Conservation (phyloP, 2,797 vertebrate genomes). For the Coregonus sp. region DNA sequence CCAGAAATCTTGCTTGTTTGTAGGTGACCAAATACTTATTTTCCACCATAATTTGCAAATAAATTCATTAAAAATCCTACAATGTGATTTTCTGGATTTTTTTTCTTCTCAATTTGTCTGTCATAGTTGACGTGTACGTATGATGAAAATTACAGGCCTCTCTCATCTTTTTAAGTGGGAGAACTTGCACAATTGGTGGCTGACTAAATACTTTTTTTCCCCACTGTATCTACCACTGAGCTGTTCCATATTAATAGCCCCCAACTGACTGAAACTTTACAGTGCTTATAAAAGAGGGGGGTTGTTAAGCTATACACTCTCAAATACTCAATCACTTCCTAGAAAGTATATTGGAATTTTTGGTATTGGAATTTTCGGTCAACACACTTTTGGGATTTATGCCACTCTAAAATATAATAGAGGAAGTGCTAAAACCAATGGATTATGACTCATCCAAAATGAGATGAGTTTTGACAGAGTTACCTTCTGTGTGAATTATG, state of each 20-base stretch:
- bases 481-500: background rate
- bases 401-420: background rate
- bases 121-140: too few relatives aligned
- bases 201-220: too few relatives aligned
- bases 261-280: background rate
- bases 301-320: background rate
- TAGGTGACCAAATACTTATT: too few relatives aligned
- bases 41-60: too few relatives aligned
- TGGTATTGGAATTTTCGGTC: background rate
- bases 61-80: too few relatives aligned
- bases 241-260: constrained; percentile 31
- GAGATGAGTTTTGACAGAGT: background rate
- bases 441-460: constrained; percentile 32
- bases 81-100: too few relatives aligned
- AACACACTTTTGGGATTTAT: background rate
- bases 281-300: background rate
- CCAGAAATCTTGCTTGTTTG: too few relatives aligned
- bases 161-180: too few relatives aligned
- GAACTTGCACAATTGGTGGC: too few relatives aligned
- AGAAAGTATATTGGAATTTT: background rate
- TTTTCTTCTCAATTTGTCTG: too few relatives aligned
- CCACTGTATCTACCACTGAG: constrained; percentile 13
- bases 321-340: background rate
- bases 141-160: too few relatives aligned
- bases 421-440: constrained; percentile 15